Conservation (phyloP, 2,797 vertebrate genomes). For the Pipistrellus kuhlii region DNA sequence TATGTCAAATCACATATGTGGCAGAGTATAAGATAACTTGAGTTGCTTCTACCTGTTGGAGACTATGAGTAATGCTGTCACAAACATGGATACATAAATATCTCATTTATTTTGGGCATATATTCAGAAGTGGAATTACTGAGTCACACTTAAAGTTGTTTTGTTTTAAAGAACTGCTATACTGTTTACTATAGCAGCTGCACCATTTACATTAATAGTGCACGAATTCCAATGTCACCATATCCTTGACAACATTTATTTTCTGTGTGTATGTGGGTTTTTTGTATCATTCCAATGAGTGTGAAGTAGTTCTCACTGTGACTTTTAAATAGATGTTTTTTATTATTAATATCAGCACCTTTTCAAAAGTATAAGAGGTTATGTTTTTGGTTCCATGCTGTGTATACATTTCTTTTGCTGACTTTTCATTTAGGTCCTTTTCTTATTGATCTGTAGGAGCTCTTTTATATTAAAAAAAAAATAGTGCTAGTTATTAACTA, state of each 20-base stretch:
- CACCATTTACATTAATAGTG: too few species aligned
- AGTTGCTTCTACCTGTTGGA: not conserved
- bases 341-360: not conserved
- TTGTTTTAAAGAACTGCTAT: too few species aligned
- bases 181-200: too few species aligned
- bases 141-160: too few species aligned
- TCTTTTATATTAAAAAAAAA: not conserved
- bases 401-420: not conserved
- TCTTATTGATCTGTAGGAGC: not conserved
- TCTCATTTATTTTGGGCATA: constrained; percentile 57
- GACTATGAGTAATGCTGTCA: not conserved
- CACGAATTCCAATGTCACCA: not conserved
- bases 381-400: not conserved
- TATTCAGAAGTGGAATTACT: not conserved
- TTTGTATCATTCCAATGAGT: not conserved
- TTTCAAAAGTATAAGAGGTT: constrained; percentile 15
- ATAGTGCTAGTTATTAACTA: not conserved
- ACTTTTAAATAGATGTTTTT: constrained; percentile 59
- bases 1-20: not conserved
- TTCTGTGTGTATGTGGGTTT: not conserved
- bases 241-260: not conserved
- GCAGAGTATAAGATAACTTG: not conserved
- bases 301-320: not conserved
- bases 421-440: constrained; percentile 25
- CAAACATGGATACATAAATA: not conserved